phyloP scores from a whole-genome alignment of 2,797 vertebrate species.

The Picus viridis region DNA sequence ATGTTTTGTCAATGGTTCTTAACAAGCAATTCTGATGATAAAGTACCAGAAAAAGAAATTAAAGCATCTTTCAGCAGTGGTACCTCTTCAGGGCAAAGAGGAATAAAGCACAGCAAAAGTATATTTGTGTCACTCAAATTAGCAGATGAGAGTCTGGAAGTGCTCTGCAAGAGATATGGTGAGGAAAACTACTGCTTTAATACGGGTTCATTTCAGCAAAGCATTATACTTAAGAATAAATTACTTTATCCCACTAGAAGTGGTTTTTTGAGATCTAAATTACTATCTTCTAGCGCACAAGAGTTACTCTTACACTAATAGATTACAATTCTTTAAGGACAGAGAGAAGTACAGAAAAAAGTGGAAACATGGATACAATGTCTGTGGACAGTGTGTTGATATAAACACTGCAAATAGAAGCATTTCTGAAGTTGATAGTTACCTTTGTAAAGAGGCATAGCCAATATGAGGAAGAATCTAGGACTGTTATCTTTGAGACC shows the following conservation, averaged over 20 bases:
- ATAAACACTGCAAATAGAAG: not conserved
- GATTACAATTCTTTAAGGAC: not conserved
- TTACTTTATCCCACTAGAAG: not conserved
- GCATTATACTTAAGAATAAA: not conserved
- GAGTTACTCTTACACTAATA: constrained; percentile 1
- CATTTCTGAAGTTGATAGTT: not conserved
- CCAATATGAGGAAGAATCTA: not conserved
- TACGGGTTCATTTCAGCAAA: not conserved
- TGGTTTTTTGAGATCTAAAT: not conserved
- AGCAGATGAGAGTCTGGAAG: constrained; percentile 33
- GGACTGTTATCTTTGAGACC: not conserved
- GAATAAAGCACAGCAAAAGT: constrained; percentile 22
- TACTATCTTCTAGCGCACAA: not conserved
- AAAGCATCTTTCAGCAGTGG: not conserved
- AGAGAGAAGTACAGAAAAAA: not conserved
- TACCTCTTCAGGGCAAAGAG: constrained; percentile 48
- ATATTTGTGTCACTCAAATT: constrained; percentile 42
- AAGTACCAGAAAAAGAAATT: constrained; percentile 44
- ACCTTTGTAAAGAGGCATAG: not conserved
- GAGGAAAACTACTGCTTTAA: not conserved
- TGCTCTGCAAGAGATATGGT: not conserved
- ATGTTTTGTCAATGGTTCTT: not conserved
- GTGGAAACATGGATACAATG: fast-evolving
- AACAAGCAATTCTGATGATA: constrained; percentile 49
- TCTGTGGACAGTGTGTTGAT: not conserved